These are phyloP conservation scores for Austrolebias charrua DNA, from an alignment of 2,797 vertebrate species.

Conservation along the genomic window DNA sequence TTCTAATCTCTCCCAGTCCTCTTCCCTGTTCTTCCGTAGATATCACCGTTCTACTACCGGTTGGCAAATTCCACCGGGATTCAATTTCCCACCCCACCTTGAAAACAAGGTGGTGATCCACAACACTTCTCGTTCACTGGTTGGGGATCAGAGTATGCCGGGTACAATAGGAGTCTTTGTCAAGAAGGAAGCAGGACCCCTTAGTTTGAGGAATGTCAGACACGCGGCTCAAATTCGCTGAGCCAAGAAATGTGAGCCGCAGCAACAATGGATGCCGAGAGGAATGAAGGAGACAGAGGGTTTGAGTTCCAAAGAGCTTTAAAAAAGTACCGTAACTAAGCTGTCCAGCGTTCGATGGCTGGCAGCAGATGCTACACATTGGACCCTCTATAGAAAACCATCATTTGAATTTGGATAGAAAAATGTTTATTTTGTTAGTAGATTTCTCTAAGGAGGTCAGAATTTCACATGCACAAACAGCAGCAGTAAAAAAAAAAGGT, in stretches of 20 bases:
- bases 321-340: conserved; percentile 24
- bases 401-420: neutral
- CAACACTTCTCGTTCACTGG: conserved; percentile 49
- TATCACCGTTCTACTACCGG: conserved; percentile 10
- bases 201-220: conserved; percentile 78
- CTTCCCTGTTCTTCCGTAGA: conserved; percentile 13
- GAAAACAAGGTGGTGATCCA: conserved; percentile 59
- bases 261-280: conserved; percentile 60
- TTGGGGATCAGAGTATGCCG: conserved; percentile 40
- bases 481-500: conserved; percentile 16
- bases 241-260: conserved; percentile 73
- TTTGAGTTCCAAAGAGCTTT: conserved; percentile 24
- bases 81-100: conserved; percentile 51
- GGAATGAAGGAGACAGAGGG: conserved; percentile 17
- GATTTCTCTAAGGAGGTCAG: conserved; percentile 10
- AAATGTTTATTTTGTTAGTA: neutral
- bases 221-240: conserved; percentile 74
- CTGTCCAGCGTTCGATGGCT: conserved; percentile 10
- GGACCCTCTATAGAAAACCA: conserved; percentile 20
- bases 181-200: conserved; percentile 69
- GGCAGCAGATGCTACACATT: conserved; percentile 22
- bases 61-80: conserved; percentile 52
- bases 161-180: conserved; percentile 78
- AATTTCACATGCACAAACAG: conserved; percentile 7
- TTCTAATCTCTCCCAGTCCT: conserved; percentile 27